Evolutionary conservation across 2,888 invertebrate species (phyloP).

Genomic region (Incurvaria masculella): DNA sequence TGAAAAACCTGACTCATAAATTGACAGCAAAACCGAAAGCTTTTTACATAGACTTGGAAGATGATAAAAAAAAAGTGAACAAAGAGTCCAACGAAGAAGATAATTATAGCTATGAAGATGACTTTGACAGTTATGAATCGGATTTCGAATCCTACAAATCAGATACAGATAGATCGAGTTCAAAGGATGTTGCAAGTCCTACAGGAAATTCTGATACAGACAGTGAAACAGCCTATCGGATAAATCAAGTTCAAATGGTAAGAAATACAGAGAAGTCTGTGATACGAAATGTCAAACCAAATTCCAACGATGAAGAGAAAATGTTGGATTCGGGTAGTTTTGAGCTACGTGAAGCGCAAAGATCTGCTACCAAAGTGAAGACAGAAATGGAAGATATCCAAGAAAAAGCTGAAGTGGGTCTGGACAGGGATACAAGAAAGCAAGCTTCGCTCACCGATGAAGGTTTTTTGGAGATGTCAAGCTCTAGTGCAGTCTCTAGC

Average conservation of each 20-base stretch:
- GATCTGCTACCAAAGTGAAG: conserved; percentile 28
- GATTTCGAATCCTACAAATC: conserved; percentile 49
- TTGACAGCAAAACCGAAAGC: conserved; percentile 38
- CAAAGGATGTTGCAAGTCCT: conserved; percentile 7
- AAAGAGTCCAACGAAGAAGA: conserved; percentile 27
- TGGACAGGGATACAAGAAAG: conserved; percentile 20
- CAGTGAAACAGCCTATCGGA: too few species aligned
- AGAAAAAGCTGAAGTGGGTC: conserved; percentile 22
- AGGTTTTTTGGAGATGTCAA: conserved; percentile 46
- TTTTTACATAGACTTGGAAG: conserved; percentile 38
- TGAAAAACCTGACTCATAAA: conserved; percentile 31
- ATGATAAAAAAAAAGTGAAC: conserved; percentile 15
- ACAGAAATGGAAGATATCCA: conserved; percentile 32
- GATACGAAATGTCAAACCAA: too few species aligned
- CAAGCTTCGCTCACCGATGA: conserved; percentile 37
- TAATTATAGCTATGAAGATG: conserved; percentile 47
- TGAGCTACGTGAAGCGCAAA: conserved; percentile 33
- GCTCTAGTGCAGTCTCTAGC: conserved; percentile 32
- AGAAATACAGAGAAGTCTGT: too few species aligned
- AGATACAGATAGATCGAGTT: conserved; percentile 8
- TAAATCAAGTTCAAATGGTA: too few species aligned
- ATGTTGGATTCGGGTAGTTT: conserved; percentile 50
- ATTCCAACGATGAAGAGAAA: conserved; percentile 35
- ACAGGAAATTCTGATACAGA: too few species aligned
- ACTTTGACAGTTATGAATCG: conserved; percentile 50